Conservation (phyloP, 2,888 invertebrate genomes). For the Drosophila colorata region DNA sequence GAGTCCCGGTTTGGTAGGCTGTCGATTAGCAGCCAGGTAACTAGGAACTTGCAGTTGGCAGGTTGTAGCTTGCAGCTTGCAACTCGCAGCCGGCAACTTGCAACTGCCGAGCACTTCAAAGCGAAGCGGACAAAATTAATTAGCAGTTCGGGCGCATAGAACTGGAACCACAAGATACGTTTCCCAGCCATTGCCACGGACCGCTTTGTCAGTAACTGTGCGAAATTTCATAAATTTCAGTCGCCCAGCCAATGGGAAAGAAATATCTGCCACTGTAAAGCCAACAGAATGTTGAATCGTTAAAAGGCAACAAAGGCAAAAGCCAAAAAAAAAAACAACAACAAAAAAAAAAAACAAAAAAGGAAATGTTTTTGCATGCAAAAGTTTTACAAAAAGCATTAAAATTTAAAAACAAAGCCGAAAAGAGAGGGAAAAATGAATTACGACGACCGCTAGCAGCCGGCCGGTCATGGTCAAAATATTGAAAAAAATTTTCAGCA, state of each 20-base stretch:
- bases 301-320: conserved; percentile 52
- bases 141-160: conserved; percentile 51
- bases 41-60: conserved; percentile 13
- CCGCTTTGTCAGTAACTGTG: conserved; percentile 49
- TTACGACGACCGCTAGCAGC: conserved; percentile 24
- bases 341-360: conserved; percentile 13
- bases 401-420: conserved; percentile 56
- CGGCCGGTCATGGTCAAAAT: conserved; percentile 46
- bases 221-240: conserved; percentile 63
- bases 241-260: conserved; percentile 50
- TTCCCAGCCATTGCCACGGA: conserved; percentile 17
- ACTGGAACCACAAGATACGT: conserved; percentile 61
- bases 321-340: conserved; percentile 1
- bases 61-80: conserved; percentile 3
- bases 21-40: conserved; percentile 6
- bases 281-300: conserved; percentile 67
- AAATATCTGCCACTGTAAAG: conserved; percentile 49
- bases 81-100: conserved; percentile 7
- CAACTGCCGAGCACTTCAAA: conserved; percentile 41
- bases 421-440: conserved; percentile 14
- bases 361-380: conserved; percentile 29
- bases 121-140: conserved; percentile 56
- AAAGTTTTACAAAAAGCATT: conserved; percentile 70
- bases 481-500: conserved; percentile 41
- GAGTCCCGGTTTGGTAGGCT: background rate